Evolutionary conservation across 2,113 vertebrate genomes (phyloP), one percentile per base, ranked within the genome.

Genomic region (Macquaria australasica): DNA sequence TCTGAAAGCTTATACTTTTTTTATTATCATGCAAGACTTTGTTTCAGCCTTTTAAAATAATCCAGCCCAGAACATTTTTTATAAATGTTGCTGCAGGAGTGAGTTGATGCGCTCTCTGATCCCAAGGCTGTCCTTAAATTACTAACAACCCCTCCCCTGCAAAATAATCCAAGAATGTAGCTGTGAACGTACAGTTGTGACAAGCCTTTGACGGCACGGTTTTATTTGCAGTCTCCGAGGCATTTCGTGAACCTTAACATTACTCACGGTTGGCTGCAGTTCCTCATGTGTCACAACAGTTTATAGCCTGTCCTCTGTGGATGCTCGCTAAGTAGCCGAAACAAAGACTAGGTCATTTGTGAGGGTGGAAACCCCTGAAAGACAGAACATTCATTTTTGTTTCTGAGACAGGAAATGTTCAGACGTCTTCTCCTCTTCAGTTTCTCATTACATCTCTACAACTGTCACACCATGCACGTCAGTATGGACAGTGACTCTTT

Each of bases 221-320:
- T 88, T 73, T 85, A 85, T 82, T 89, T 81, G 76, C 1, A 63
- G 68, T 82, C 90, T 88, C 80, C 4, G 1, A 89, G 86, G 87
- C 90, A 85, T 88, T 89, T 87, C 8, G 45, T 87, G 89, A 91
- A 92, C 92, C 88, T 90, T 83, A 48, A 83, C 85, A 89, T 95
- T 93, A 93, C 86, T 92, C 77, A 62, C 9, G 90, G 90, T 88
- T 55, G 91, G 79, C 91, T 84, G 90, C 88, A 67, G 79, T 6
- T 88, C 87, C 87, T 90, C 88, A 31, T 88, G 93, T 92, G 94
- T 94, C 93, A 93, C 90, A 91, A 91, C 82, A 68, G 84, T 93
- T 94, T 90, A 92, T 43, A 15, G 71, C 91, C 85, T 79, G 77
- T 91, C 90, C 79, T 89, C 74, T 5, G 69, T 55, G 62, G 89